Percentiles rank a stretch among this genome's conserved stretches.
phyloP scores from a whole-genome alignment of 2,888 invertebrate species.

The Acanthococcus lagerstroemiae region DNA sequence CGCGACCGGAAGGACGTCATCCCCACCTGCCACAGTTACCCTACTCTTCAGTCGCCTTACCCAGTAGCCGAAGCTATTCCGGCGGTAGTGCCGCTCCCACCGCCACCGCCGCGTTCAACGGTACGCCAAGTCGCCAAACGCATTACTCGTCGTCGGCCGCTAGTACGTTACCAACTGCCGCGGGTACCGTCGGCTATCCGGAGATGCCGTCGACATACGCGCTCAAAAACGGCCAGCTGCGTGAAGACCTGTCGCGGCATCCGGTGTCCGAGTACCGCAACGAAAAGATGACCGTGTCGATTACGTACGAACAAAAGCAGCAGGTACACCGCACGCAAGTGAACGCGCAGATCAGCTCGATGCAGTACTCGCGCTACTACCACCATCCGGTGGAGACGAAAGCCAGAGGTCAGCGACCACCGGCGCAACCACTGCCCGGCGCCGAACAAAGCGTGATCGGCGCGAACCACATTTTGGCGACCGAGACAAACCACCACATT shows the following conservation, averaged over 20 bases:
- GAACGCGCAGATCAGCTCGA: slow-evolving; percentile 7
- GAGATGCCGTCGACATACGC: neutral
- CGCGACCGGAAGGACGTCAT: slow-evolving; percentile 12
- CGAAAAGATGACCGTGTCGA: slow-evolving; percentile 18
- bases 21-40: slow-evolving; percentile 24
- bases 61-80: slow-evolving; percentile 4
- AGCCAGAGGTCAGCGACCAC: neutral
- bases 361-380: slow-evolving; percentile 7
- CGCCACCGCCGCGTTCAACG: slow-evolving; percentile 21
- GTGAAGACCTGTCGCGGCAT: neutral
- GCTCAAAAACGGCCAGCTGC: slow-evolving; percentile 3
- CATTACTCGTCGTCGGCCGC: neutral
- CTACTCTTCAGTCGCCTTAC: neutral
- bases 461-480: neutral
- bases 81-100: no score
- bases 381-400: neutral
- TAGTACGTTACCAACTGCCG: neutral
- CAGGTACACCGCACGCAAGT: slow-evolving; percentile 5
- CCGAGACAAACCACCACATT: no score
- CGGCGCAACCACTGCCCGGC: neutral
- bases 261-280: slow-evolving; percentile 14
- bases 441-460: neutral
- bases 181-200: neutral
- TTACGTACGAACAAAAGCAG: slow-evolving; percentile 19
- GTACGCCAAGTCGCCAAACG: neutral